These are phyloP conservation scores for Centroberyx gerrardi DNA, from an alignment of 2,797 vertebrate genomes.

Conservation along the genomic window DNA sequence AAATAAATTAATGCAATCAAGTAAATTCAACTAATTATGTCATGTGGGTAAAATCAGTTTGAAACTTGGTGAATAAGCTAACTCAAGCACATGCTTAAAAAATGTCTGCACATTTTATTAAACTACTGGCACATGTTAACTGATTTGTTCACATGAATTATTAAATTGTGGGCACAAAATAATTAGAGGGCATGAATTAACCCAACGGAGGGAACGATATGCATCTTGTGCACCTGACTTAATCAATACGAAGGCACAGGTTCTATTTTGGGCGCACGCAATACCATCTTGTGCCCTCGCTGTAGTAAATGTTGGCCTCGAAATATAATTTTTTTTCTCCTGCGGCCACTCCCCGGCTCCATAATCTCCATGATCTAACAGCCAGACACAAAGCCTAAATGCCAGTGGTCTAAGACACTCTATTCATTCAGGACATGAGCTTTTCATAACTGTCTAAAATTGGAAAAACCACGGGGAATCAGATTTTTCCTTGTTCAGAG, in stretches of 20 bases:
- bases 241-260: constrained; percentile 26
- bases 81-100: constrained; percentile 24
- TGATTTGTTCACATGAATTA: constrained; percentile 43
- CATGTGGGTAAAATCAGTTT: constrained; percentile 18
- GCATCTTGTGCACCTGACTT: constrained; percentile 22
- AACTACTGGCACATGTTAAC: constrained; percentile 44
- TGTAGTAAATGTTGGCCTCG: constrained; percentile 22
- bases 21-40: constrained; percentile 6
- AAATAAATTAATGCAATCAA: neutral
- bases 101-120: constrained; percentile 33
- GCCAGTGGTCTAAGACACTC: constrained; percentile 46
- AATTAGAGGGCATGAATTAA: constrained; percentile 35
- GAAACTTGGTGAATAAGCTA: constrained; percentile 18
- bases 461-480: constrained; percentile 68
- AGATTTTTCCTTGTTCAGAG: constrained; percentile 63
- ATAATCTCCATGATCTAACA: constrained; percentile 34
- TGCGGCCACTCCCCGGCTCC: constrained; percentile 11
- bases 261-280: constrained; percentile 17
- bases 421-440: constrained; percentile 50
- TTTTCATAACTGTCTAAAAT: constrained; percentile 61
- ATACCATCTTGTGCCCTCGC: constrained; percentile 13
- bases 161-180: constrained; percentile 32
- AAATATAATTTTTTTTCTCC: constrained; percentile 35
- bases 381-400: constrained; percentile 40
- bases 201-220: constrained; percentile 24